A percentile compares a stretch with the other conserved stretches of the same genome.
phyloP scores from a whole-genome alignment of 2,888 invertebrate genomes.

The Zaprionus bogoriensis region DNA sequence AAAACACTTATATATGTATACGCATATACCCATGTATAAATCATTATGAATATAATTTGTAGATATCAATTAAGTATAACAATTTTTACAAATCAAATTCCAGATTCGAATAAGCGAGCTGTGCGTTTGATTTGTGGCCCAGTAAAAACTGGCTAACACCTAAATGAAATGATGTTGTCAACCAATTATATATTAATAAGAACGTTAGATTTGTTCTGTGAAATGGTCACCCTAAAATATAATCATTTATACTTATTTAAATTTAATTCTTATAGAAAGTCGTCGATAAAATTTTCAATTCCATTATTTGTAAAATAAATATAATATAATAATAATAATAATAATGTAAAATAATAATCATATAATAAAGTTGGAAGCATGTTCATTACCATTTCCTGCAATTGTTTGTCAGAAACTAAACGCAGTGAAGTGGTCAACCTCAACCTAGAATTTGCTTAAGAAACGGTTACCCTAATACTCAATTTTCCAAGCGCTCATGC shows the following conservation, averaged over 20 bases:
- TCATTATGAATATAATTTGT: neutral
- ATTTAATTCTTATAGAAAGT: too few species aligned
- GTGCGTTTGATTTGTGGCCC: neutral
- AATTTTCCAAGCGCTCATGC: neutral
- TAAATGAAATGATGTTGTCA: too few species aligned
- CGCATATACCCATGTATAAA: neutral
- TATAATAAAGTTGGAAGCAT: too few species aligned
- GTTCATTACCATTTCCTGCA: too few species aligned
- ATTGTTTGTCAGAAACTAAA: too few species aligned
- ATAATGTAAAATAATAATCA: too few species aligned
- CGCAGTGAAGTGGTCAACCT: neutral
- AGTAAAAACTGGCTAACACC: neutral
- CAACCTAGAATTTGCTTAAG: neutral
- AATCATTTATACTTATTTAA: neutral
- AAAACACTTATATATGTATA: neutral
- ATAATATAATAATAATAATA: too few species aligned
- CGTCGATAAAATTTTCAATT: too few species aligned
- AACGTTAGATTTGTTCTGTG: too few species aligned
- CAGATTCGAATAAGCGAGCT: neutral
- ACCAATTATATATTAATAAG: too few species aligned
- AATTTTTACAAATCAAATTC: neutral
- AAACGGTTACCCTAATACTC: neutral
- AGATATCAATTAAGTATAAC: neutral
- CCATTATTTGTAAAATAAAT: too few species aligned
- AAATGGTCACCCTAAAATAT: neutral